Percentiles rank a stretch among this genome's conserved stretches.
Conservation (phyloP, 1,140 invertebrate species). For the Zaprionus tsacasi region DNA sequence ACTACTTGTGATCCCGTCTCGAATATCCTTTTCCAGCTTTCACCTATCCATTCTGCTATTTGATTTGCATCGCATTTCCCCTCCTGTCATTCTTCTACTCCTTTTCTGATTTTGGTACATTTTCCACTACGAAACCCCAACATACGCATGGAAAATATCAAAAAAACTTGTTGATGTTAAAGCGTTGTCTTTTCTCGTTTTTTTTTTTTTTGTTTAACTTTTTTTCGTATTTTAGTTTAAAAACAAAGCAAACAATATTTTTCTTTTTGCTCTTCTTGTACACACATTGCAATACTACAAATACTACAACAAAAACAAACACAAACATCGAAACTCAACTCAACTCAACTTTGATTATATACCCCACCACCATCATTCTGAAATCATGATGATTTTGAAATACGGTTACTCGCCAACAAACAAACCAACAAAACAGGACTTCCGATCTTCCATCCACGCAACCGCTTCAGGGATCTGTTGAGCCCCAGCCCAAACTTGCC, state of each 20-base stretch:
- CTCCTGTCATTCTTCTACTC: slow-evolving; percentile 25
- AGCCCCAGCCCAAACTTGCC: slow-evolving; percentile 91
- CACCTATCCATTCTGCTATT: slow-evolving; percentile 44
- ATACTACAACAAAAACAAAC: slow-evolving; percentile 56
- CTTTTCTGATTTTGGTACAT: slow-evolving; percentile 63
- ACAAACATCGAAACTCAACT: slow-evolving; percentile 52
- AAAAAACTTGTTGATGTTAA: slow-evolving; percentile 76
- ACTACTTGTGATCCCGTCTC: slow-evolving; percentile 33
- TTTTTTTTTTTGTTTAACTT: slow-evolving; percentile 64
- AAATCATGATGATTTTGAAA: slow-evolving; percentile 24
- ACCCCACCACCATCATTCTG: slow-evolving; percentile 41
- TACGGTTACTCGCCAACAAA: slow-evolving; percentile 14
- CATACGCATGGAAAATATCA: slow-evolving; percentile 82
- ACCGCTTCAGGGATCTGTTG: slow-evolving; percentile 90
- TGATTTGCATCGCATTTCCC: slow-evolving; percentile 57
- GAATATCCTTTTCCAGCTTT: slow-evolving; percentile 28
- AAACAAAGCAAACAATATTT: slow-evolving; percentile 80
- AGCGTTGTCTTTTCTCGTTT: slow-evolving; percentile 66
- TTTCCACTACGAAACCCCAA: slow-evolving; percentile 70
- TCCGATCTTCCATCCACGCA: slow-evolving; percentile 88
- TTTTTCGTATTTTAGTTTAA: slow-evolving; percentile 81
- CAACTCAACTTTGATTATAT: slow-evolving; percentile 65
- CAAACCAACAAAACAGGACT: slow-evolving; percentile 85
- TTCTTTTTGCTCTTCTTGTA: slow-evolving; percentile 83
- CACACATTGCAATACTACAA: slow-evolving; percentile 72